Percentiles rank a stretch among this genome's conserved stretches.
Evolutionary conservation across 1,140 invertebrate genomes (phyloP).

Genomic region (Brachionus asplanchnoidis): DNA sequence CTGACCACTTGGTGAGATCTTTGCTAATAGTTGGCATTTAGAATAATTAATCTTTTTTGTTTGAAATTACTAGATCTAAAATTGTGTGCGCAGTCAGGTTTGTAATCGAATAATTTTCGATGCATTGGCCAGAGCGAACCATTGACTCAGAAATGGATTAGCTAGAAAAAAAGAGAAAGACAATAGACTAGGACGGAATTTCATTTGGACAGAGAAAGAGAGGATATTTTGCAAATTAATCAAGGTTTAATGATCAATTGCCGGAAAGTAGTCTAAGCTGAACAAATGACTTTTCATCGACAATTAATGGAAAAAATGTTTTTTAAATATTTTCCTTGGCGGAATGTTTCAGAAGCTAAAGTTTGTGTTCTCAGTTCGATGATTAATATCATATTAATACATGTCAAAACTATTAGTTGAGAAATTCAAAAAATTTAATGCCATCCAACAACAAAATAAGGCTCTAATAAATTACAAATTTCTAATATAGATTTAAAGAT

Average conservation of each 20-base stretch:
- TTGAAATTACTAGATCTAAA: neutral
- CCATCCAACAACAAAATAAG: constrained; percentile 14
- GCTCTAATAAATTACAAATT: constrained; percentile 33
- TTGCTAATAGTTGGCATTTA: neutral
- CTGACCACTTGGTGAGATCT: neutral
- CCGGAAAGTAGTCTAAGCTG: neutral
- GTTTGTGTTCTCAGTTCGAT: constrained; percentile 8
- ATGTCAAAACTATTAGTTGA: constrained; percentile 15
- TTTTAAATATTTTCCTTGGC: neutral
- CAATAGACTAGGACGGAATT: neutral
- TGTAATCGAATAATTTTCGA: constrained; percentile 5
- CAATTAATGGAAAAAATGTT: constrained; percentile 1
- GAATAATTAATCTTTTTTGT: neutral
- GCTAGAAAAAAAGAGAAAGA: neutral
- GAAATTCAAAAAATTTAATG: constrained; percentile 23
- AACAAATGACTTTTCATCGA: constrained; percentile 31
- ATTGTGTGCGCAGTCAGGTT: neutral
- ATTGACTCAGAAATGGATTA: constrained; percentile 12
- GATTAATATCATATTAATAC: constrained; percentile 27
- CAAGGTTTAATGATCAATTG: constrained; percentile 20
- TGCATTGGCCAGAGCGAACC: neutral
- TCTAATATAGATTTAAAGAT: neutral
- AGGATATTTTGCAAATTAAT: constrained; percentile 16
- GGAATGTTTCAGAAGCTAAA: neutral
- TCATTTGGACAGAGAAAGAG: neutral